A percentile compares a stretch with the other conserved stretches of the same genome.
These are phyloP conservation scores for Spialia ferax DNA, from an alignment of 2,888 invertebrate genomes.

Conservation along the genomic window DNA sequence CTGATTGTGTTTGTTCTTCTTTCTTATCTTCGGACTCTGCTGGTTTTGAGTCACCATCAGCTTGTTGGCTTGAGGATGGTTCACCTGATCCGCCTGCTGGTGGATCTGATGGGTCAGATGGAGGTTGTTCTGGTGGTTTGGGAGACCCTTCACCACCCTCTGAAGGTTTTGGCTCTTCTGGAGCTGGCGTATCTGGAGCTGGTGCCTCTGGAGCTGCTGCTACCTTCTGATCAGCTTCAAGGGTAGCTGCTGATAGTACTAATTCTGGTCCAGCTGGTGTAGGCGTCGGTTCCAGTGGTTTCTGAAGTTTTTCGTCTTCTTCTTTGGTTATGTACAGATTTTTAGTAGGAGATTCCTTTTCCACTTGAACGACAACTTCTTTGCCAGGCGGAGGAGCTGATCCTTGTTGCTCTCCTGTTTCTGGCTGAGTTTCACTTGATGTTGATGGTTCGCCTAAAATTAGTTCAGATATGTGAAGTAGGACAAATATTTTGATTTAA, in stretches of 20 bases:
- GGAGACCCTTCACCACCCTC: slow-evolving; percentile 25
- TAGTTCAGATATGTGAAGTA: not conserved
- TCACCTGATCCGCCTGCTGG: slow-evolving; percentile 21
- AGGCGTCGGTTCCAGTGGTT: slow-evolving; percentile 72
- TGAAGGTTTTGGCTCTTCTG: slow-evolving; percentile 3
- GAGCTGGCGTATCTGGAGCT: not conserved
- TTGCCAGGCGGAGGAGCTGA: slow-evolving; percentile 63
- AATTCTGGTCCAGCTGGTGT: slow-evolving; percentile 58
- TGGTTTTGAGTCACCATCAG: slow-evolving; percentile 32
- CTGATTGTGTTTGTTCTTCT: slow-evolving; percentile 52
- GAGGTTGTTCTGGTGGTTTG: slow-evolving; percentile 9
- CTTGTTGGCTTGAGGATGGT: slow-evolving; percentile 22
- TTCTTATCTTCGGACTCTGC: slow-evolving; percentile 37
- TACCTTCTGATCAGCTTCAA: slow-evolving; percentile 61
- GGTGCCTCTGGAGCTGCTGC: slow-evolving; percentile 41
- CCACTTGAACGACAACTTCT: slow-evolving; percentile 70
- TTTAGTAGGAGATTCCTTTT: slow-evolving; percentile 63
- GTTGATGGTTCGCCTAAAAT: slow-evolving; percentile 54
- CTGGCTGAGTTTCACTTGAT: slow-evolving; percentile 59
- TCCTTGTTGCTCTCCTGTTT: slow-evolving; percentile 57
- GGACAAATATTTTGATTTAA: no score
- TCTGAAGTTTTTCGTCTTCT: slow-evolving; percentile 67
- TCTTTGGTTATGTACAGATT: slow-evolving; percentile 69
- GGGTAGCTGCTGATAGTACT: slow-evolving; percentile 71
- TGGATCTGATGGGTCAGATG: slow-evolving; percentile 20